phyloP scores from a whole-genome alignment of 1,140 invertebrate genomes.

The Araneus ventricosus region DNA sequence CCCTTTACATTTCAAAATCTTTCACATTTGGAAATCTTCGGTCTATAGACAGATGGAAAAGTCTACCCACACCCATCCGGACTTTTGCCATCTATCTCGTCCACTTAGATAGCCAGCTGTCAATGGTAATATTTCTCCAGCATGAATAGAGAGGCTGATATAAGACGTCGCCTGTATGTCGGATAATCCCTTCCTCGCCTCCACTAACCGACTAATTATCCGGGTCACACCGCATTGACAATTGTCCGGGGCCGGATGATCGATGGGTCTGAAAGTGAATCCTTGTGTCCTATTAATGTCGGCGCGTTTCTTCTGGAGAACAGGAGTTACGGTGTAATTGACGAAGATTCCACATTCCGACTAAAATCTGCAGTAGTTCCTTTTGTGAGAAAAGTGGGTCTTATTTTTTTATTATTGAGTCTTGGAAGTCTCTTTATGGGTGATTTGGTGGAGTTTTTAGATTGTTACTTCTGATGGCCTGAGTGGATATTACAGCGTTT shows the following conservation, averaged over 20 bases:
- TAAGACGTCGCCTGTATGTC: slow-evolving; percentile 61
- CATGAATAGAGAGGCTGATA: slow-evolving; percentile 16
- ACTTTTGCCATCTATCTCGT: background rate
- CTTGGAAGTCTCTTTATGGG: background rate
- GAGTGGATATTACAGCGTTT: too few relatives aligned
- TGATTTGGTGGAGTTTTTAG: background rate
- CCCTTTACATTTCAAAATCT: too few relatives aligned
- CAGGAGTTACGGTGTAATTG: slow-evolving; percentile 34
- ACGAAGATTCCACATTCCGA: slow-evolving; percentile 22
- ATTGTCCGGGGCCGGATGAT: slow-evolving; percentile 62
- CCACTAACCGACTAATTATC: slow-evolving; percentile 68
- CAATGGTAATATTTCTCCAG: slow-evolving; percentile 50
- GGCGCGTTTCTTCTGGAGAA: background rate
- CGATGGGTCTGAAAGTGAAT: slow-evolving; percentile 35
- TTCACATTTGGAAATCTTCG: too few relatives aligned
- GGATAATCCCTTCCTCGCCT: slow-evolving; percentile 39
- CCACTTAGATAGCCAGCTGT: background rate
- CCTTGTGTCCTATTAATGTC: slow-evolving; percentile 41
- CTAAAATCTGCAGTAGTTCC: background rate
- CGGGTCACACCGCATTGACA: slow-evolving; percentile 68
- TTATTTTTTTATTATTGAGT: slow-evolving; percentile 31
- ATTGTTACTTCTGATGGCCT: background rate
- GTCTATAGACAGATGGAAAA: background rate
- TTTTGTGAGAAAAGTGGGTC: background rate
- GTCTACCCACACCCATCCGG: background rate